Base-by-base conservation (phyloP, 1,140 invertebrate genomes). In the Panonychus citri region DNA sequence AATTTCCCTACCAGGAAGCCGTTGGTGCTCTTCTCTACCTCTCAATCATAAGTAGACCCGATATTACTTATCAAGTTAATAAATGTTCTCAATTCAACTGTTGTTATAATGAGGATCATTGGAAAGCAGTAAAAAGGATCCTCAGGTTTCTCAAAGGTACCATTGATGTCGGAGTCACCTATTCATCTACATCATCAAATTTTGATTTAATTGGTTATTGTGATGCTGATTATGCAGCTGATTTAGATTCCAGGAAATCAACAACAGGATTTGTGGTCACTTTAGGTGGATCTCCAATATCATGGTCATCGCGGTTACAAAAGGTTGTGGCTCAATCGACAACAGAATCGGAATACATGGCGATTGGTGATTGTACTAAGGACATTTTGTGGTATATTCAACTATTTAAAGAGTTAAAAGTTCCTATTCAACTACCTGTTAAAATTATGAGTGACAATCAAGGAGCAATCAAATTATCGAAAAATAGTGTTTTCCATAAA, bases 41-140 rank as follows among this genome's bases (percentile, higher is more conserved):
- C 7, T 52, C 64, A 12, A 58, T 66, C 19, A 57, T 61, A 0
- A 73, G 69, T n/a, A 56, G 72, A n/a, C 73, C 73, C 48, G 72
- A 74, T 59, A 71, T 74, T 25, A 53, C 69, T 1, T 71, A 61
- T 63, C 62, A 69, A 34, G 68, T 73, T 0, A 67, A 65, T 58
- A 66, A 65, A 34, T 60, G 73, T 19, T 70, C 68, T 55, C 71
- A 72, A 59, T 74, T 71, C 56, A 68, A 34, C 15, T 26, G 17
- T 10, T 24, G 43, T 17, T 58, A 55, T 17, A 40, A 34, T n/a
- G 24, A 54, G 24, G 37, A 52, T 25, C 68, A 64, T 54, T 65
- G 60, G 59, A 59, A 66, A 53, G 66, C 66, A 63, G 64, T 64
- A 8, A 65, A 62, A 49, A 60, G 66, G 51, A 30, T 57, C 8